A percentile compares a stretch with the other conserved stretches of the same genome.
Conservation (phyloP, 2,113 vertebrate genomes). For the Nicator chloris region DNA sequence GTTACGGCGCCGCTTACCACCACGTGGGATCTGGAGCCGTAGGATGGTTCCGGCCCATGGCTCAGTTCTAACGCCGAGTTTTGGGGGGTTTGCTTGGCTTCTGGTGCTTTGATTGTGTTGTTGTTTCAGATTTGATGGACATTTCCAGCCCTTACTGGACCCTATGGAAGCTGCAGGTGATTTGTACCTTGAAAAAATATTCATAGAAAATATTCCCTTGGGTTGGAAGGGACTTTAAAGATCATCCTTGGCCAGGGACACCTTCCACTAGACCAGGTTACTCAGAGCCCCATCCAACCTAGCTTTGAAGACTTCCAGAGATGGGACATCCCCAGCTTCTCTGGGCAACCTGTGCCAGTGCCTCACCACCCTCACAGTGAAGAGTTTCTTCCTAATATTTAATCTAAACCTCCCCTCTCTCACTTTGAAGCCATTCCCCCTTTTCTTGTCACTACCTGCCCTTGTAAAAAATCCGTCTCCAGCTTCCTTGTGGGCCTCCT, state of each 20-base stretch:
- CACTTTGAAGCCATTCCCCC: not conserved
- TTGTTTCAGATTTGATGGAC: not conserved
- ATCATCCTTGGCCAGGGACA: no score
- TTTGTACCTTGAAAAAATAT: not conserved
- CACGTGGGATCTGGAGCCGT: not conserved
- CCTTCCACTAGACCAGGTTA: not conserved
- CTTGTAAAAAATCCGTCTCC: not conserved
- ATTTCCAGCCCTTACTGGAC: no score
- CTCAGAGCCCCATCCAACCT: not conserved
- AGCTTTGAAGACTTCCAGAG: not conserved
- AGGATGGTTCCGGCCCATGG: rapidly evolving
- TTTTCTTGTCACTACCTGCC: not conserved
- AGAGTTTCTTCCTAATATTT: not conserved
- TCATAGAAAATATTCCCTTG: no score
- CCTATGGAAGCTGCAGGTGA: not conserved
- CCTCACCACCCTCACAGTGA: not conserved
- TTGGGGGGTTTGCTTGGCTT: rapidly evolving
- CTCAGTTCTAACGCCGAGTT: not conserved
- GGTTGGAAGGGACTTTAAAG: not conserved
- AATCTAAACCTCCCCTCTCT: not conserved
- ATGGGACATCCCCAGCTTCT: not conserved
- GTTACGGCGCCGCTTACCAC: rapidly evolving
- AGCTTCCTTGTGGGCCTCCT: not conserved
- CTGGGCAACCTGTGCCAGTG: not conserved
- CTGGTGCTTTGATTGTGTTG: not conserved